These are phyloP conservation scores for Laothoe populi DNA, from an alignment of 2,888 invertebrate genomes.

Conservation along the genomic window DNA sequence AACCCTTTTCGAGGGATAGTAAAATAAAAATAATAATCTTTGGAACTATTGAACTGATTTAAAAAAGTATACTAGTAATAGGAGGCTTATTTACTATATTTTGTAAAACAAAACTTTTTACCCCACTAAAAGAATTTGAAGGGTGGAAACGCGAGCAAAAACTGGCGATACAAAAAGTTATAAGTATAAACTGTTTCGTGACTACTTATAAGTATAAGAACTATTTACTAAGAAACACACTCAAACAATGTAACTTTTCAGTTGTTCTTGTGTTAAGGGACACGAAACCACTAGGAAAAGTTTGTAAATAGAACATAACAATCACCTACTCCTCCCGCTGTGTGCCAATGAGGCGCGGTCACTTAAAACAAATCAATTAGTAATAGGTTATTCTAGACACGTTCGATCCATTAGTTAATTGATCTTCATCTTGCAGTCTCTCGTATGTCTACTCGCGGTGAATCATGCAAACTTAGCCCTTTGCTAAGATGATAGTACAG, in stretches of 20 bases:
- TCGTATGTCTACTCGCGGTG: neutral
- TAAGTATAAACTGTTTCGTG: no score
- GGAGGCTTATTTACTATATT: no score
- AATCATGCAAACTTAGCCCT: neutral
- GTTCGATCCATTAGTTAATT: constrained; percentile 59
- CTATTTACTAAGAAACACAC: neutral
- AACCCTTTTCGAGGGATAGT: no score
- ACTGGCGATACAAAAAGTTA: no score
- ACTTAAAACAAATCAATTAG: constrained; percentile 57
- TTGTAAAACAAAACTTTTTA: no score
- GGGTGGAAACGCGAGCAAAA: no score
- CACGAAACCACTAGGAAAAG: neutral
- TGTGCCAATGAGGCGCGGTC: constrained; percentile 39
- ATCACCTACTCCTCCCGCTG: neutral
- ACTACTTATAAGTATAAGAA: no score
- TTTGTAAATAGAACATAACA: neutral
- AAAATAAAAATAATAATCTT: no score
- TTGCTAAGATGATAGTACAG: neutral
- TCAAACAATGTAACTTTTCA: neutral
- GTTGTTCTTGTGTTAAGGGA: neutral
- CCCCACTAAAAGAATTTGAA: no score
- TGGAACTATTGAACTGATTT: no score
- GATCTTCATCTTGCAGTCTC: constrained; percentile 40
- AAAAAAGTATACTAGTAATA: no score
- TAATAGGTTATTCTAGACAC: constrained; percentile 41